phyloP scores from a whole-genome alignment of 2,888 invertebrate genomes.

The Molorchus minor region DNA sequence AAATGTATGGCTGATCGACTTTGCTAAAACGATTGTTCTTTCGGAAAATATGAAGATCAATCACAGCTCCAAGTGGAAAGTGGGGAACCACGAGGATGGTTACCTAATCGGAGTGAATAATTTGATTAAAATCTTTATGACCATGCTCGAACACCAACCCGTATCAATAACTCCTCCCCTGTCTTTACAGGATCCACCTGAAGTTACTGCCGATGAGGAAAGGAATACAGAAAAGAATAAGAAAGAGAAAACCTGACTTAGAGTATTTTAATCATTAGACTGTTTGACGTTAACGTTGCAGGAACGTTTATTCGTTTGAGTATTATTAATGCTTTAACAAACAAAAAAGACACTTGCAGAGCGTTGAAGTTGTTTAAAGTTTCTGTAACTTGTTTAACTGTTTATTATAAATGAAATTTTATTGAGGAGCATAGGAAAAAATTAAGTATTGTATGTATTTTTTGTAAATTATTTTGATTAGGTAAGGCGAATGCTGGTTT shows the following conservation, averaged over 20 bases:
- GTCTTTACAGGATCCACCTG: constrained; percentile 51
- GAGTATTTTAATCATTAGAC: background rate
- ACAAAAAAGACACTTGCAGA: too few species aligned
- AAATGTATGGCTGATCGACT: constrained; percentile 97
- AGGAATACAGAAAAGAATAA: too few species aligned
- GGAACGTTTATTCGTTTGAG: constrained; percentile 10
- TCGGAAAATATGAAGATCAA: constrained; percentile 78
- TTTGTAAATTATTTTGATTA: too few species aligned
- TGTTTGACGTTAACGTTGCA: background rate
- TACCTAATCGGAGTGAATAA: constrained; percentile 93
- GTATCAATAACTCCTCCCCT: constrained; percentile 57
- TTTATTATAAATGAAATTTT: too few species aligned
- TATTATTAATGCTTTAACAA: constrained; percentile 16
- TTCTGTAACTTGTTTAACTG: too few species aligned
- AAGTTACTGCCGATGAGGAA: constrained; percentile 41
- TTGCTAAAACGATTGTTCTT: constrained; percentile 91
- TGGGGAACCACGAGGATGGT: constrained; percentile 96
- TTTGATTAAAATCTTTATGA: constrained; percentile 84
- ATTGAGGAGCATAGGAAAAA: too few species aligned
- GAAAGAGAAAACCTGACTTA: constrained; percentile 37
- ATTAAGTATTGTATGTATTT: background rate
- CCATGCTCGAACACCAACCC: constrained; percentile 65
- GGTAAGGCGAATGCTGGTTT: too few species aligned
- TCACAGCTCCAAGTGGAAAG: constrained; percentile 88
- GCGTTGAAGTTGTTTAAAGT: too few species aligned